Percentiles rank a stretch among this genome's conserved stretches.
phyloP scores from a whole-genome alignment of 2,113 vertebrate species.

The Pedetes capensis region DNA sequence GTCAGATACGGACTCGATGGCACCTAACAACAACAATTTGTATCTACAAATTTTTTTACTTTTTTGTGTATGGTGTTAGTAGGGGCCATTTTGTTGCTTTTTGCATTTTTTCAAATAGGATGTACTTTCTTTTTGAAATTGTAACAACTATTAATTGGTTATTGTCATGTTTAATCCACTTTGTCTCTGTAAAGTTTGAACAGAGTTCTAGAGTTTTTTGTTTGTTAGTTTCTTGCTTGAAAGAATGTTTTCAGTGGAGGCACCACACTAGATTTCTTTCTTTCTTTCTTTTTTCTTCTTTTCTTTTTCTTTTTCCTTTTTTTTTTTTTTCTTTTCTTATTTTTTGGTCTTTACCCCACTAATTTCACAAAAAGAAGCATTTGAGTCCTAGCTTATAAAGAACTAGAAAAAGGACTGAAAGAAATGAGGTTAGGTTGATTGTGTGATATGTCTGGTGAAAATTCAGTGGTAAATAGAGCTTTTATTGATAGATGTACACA shows the following conservation, averaged over 20 bases:
- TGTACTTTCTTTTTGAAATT: slow-evolving; percentile 42
- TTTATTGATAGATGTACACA: neutral
- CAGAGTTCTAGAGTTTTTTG: neutral
- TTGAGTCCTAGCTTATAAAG: neutral
- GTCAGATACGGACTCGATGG: no score
- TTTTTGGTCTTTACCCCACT: neutral
- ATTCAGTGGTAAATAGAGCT: neutral
- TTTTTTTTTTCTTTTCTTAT: no score
- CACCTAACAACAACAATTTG: no score
- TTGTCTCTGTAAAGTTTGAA: slow-evolving; percentile 31
- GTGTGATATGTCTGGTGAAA: slow-evolving; percentile 4
- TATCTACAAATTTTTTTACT: no score
- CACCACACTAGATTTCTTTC: no score
- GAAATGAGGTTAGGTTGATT: neutral
- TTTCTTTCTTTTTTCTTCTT: no score
- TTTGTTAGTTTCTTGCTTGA: slow-evolving; percentile 1
- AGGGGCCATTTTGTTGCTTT: neutral
- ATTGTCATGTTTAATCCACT: neutral
- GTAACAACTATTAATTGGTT: neutral
- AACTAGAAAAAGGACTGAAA: slow-evolving; percentile 4
- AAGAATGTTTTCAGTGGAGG: slow-evolving; percentile 15
- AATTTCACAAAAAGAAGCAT: slow-evolving; percentile 22
- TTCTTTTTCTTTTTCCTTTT: no score
- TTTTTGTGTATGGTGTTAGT: neutral
- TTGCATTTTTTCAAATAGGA: neutral